A percentile compares a stretch with the other conserved stretches of the same genome.
Conservation (phyloP, 2,113 vertebrate species). For the Pygathrix nemaeus region DNA sequence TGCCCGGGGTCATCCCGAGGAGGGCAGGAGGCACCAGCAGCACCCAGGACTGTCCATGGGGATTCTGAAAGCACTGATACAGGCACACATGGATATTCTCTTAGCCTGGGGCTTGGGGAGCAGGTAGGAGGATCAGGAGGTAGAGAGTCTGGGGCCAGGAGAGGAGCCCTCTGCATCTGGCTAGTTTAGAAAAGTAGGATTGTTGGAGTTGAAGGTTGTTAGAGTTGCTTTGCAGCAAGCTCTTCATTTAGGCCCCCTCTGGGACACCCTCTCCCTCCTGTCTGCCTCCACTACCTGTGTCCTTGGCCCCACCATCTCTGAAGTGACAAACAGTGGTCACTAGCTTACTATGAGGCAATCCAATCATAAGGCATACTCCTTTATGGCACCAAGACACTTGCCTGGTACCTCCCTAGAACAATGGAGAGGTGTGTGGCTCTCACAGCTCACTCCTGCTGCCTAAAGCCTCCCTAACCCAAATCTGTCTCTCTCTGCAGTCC, state of each 20-base stretch:
- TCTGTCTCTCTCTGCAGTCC: conserved; percentile 86
- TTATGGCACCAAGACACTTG: not conserved
- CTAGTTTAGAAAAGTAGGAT: not conserved
- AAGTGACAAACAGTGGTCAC: not conserved
- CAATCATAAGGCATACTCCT: not conserved
- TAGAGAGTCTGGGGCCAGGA: not conserved
- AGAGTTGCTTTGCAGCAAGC: not conserved
- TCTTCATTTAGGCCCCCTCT: not conserved
- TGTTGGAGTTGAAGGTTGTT: not conserved
- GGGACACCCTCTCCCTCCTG: not conserved
- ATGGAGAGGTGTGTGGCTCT: not conserved
- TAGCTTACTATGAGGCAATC: not conserved
- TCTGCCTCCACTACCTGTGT: no score
- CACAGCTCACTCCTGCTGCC: not conserved
- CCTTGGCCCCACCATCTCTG: not conserved
- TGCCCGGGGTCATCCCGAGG: not conserved
- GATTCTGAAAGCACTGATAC: not conserved
- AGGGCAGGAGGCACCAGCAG: not conserved
- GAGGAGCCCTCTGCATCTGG: not conserved
- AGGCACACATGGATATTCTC: not conserved
- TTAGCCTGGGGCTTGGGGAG: not conserved
- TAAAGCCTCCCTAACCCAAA: conserved; percentile 33
- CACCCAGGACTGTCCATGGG: not conserved
- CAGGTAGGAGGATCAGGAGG: not conserved
- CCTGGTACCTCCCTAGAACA: not conserved